Percentiles rank a stretch among this genome's conserved stretches.
These are phyloP conservation scores for Sclerodermus sp. DNA, from an alignment of 2,888 invertebrate genomes.

Conservation along the genomic window DNA sequence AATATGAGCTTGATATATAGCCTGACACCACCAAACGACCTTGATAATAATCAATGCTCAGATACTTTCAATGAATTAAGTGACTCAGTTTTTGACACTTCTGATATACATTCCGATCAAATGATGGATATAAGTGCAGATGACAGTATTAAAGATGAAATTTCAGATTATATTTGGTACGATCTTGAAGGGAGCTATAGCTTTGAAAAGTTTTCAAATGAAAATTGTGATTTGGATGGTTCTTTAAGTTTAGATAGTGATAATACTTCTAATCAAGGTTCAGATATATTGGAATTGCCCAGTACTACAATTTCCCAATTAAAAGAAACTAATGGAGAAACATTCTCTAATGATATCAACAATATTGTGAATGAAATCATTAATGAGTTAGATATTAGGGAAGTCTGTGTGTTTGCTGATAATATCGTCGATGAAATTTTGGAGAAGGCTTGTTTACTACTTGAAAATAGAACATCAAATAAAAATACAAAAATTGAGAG, in stretches of 20 bases:
- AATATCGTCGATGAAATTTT: slow-evolving; percentile 39
- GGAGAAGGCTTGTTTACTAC: slow-evolving; percentile 15
- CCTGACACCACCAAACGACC: slow-evolving; percentile 35
- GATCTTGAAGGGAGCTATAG: slow-evolving; percentile 13
- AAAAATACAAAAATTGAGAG: not conserved
- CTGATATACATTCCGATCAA: not conserved
- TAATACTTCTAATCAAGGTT: slow-evolving; percentile 26
- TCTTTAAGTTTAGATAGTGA: slow-evolving; percentile 7
- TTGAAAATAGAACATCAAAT: not conserved
- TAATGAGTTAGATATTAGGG: slow-evolving; percentile 35
- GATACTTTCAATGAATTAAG: not conserved
- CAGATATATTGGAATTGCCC: slow-evolving; percentile 42
- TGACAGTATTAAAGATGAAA: slow-evolving; percentile 4
- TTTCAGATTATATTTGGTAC: slow-evolving; percentile 18
- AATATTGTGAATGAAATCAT: slow-evolving; percentile 46
- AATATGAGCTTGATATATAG: slow-evolving; percentile 48
- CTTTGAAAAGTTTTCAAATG: not conserved
- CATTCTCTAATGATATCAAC: slow-evolving; percentile 43
- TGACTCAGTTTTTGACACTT: not conserved
- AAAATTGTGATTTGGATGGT: slow-evolving; percentile 6
- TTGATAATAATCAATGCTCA: not conserved
- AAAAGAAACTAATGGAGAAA: slow-evolving; percentile 34
- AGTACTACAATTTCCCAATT: slow-evolving; percentile 32
- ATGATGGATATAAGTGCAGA: not conserved
- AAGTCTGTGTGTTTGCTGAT: slow-evolving; percentile 25